A percentile compares a stretch with the other conserved stretches of the same genome.
Conservation (phyloP, 2,888 invertebrate genomes). For the Prosapia bicincta region DNA sequence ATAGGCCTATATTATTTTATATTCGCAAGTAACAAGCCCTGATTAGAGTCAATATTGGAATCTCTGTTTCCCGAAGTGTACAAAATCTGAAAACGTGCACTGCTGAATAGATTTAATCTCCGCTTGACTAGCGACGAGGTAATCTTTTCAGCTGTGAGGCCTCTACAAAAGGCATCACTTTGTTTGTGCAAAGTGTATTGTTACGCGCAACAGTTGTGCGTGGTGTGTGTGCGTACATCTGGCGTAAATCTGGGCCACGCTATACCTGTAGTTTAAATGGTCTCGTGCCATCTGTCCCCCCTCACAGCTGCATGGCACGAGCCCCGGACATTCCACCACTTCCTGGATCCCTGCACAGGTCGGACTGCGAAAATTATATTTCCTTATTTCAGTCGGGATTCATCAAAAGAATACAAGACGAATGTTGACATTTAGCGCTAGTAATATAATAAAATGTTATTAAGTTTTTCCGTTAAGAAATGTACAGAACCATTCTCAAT, state of each 20-base stretch:
- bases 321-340: not conserved
- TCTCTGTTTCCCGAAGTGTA: no score
- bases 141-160: not conserved
- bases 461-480: no score
- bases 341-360: not conserved
- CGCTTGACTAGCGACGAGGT: not conserved
- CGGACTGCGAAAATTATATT: not conserved
- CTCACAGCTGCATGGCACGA: not conserved
- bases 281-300: not conserved
- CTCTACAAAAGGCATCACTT: not conserved
- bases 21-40: no score
- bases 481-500: no score
- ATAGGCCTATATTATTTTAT: no score
- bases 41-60: no score
- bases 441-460: no score
- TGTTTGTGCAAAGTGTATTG: not conserved
- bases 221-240: not conserved
- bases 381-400: no score
- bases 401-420: no score
- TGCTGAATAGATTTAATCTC: not conserved
- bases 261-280: not conserved
- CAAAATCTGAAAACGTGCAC: not conserved
- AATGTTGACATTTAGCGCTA: no score
- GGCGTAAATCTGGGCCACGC: not conserved
- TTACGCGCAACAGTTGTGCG: not conserved